Evolutionary conservation across 1,140 invertebrate genomes (phyloP), one percentile per base, ranked within the genome.

Genomic region (Phthorimaea operculella): DNA sequence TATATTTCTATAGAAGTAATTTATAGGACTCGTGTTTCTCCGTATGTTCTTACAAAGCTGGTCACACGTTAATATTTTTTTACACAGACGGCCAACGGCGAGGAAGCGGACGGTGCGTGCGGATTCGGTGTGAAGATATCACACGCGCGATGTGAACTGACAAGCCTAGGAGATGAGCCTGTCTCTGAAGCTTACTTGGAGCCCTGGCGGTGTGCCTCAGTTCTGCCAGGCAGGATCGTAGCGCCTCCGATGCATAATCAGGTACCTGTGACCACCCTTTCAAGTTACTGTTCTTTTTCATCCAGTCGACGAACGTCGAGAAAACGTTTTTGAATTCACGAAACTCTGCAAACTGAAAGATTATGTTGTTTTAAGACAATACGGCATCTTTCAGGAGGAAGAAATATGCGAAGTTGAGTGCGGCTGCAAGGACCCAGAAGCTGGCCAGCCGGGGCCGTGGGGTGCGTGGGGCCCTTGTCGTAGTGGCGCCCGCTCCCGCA

Each of bases 381-480:
- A 7, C 6, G 33, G 33, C 33, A 34, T 21, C 0, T 51, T 50
- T n/a, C 44, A 76, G 74, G 76, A 83, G 65, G 79, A 83, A 36
- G 76, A 79, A 33, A 60, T 61, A 3, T 83, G 79, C 42, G 72
- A 78, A 53, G 73, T 75, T 21, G 73, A 79, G 16, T 83, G 77
- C 44, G 77, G 78, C 0, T 79, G 77, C 58, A 67, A 65, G 52
- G 70, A 72, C 42, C 59, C 66, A 2, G 70, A 66, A 42, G 39
- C 52, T 6, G 79, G 69, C 3, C 65, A 67, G 57, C 65, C 77
- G 34, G 79, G 76, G 0, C 73, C 76, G 21, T 82, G 79, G 79
- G 79, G 77, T 28, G 39, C 75, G 14, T 82, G 79, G 79, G 76
- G 76, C 10, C 63, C 76, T n/a, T 82, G 79, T 55, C 76, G 79